A percentile compares a stretch with the other conserved stretches of the same genome.
These are phyloP conservation scores for Cherax destructor DNA, from an alignment of 1,140 invertebrate genomes.

Conservation along the genomic window DNA sequence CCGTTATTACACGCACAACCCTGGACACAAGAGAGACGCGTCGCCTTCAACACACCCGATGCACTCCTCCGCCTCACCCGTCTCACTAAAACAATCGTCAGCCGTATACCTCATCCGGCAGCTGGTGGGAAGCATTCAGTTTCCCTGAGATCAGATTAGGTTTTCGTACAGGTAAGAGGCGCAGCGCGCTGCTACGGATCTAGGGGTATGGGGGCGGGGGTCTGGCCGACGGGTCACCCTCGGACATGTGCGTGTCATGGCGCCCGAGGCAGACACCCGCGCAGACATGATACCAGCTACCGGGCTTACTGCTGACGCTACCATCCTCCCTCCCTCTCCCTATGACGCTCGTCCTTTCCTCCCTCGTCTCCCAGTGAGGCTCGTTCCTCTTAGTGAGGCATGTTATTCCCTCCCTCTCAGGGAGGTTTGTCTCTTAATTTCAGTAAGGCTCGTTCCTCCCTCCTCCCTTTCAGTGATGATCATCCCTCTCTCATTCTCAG, in stretches of 20 bases:
- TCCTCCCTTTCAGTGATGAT: too few species aligned
- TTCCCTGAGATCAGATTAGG: neutral
- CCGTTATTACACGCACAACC: constrained; percentile 59
- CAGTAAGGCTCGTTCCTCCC: too few species aligned
- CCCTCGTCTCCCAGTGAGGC: neutral
- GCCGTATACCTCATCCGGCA: neutral
- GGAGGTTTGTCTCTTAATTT: too few species aligned
- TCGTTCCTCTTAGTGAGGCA: neutral
- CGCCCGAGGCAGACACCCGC: constrained; percentile 63
- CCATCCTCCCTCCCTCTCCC: neutral
- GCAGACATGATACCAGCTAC: constrained; percentile 70
- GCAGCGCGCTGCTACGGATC: neutral
- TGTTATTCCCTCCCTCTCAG: neutral
- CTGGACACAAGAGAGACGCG: constrained; percentile 57
- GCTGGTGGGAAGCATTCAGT: neutral
- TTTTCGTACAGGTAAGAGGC: neutral
- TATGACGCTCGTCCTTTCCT: too few species aligned
- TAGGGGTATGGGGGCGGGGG: neutral
- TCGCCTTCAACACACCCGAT: constrained; percentile 20
- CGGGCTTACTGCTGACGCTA: constrained; percentile 56
- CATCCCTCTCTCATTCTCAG: too few species aligned
- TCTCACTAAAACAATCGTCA: neutral
- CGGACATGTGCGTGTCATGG: constrained; percentile 69
- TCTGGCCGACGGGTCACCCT: constrained; percentile 53
- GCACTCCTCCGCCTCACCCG: neutral